Conservation (phyloP, 1,140 invertebrate species). For the Ylistrum balloti region DNA sequence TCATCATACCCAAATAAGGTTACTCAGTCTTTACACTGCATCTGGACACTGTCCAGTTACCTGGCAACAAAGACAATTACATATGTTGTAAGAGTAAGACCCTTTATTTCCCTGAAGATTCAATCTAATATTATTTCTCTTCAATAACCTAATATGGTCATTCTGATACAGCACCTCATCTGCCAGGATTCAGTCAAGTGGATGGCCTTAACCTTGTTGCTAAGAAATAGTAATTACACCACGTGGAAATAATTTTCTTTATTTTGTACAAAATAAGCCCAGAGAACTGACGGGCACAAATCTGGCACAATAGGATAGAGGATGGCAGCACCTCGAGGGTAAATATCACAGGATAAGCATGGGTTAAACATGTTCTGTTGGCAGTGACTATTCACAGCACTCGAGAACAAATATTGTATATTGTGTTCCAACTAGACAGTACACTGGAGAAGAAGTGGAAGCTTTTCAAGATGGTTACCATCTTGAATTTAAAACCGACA, state of each 20-base stretch:
- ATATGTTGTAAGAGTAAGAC: neutral
- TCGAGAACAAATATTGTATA: no score
- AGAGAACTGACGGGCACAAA: neutral
- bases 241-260: neutral
- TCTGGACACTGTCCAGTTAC: constrained; percentile 10
- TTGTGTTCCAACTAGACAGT: no score
- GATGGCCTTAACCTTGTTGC: neutral
- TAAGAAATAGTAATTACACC: constrained; percentile 28
- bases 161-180: constrained; percentile 9
- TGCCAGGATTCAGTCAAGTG: constrained; percentile 20
- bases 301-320: neutral
- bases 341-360: neutral
- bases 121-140: constrained; percentile 36
- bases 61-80: constrained; percentile 21
- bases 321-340: neutral
- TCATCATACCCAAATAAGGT: neutral
- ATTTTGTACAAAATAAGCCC: neutral
- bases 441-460: no score
- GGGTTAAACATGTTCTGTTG: neutral
- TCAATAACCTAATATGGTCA: constrained; percentile 14
- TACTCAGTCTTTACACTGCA: neutral
- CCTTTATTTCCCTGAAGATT: neutral
- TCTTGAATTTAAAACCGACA: no score
- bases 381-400: no score
- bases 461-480: no score